These are phyloP conservation scores for Dipodomys stephensi DNA, from an alignment of 2,113 vertebrate genomes.

Conservation along the genomic window DNA sequence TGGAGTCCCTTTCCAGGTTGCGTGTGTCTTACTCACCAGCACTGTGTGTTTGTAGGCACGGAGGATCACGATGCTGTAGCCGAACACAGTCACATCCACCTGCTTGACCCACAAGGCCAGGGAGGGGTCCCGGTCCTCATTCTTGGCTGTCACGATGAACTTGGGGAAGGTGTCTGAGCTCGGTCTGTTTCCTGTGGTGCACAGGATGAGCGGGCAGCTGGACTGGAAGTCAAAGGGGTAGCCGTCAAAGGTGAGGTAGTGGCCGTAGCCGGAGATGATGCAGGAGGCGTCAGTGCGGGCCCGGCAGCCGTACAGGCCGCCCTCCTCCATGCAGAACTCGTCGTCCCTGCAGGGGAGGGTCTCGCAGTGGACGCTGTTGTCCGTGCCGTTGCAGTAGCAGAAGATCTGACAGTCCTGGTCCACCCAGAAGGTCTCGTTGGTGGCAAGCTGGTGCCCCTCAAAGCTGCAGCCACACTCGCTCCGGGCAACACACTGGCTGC, in stretches of 20 bases:
- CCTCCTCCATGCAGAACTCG: constrained; percentile 94
- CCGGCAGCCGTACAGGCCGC: constrained; percentile 92
- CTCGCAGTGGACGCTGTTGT: constrained; percentile 96
- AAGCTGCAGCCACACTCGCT: constrained; percentile 95
- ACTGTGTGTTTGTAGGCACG: constrained; percentile 96
- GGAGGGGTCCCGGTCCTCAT: constrained; percentile 95
- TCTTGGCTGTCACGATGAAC: constrained; percentile 92
- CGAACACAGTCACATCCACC: constrained; percentile 93
- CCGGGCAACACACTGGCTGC: constrained; percentile 90
- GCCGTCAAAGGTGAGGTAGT: constrained; percentile 95
- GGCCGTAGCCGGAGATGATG: constrained; percentile 94
- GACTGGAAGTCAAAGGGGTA: constrained; percentile 96
- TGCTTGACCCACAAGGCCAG: constrained; percentile 97
- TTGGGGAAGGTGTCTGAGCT: constrained; percentile 85
- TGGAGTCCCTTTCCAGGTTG: not conserved
- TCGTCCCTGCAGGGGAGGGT: constrained; percentile 91
- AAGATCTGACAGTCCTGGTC: constrained; percentile 96
- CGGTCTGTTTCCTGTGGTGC: constrained; percentile 86
- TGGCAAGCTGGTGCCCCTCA: constrained; percentile 92
- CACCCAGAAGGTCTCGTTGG: constrained; percentile 97
- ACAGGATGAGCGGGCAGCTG: constrained; percentile 93
- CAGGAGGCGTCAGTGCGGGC: constrained; percentile 94
- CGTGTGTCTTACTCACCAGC: constrained; percentile 88
- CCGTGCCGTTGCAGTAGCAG: constrained; percentile 97
- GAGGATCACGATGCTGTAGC: constrained; percentile 93